Conservation (phyloP, 2,113 vertebrate genomes). For the Nycticryphes semicollaris region DNA sequence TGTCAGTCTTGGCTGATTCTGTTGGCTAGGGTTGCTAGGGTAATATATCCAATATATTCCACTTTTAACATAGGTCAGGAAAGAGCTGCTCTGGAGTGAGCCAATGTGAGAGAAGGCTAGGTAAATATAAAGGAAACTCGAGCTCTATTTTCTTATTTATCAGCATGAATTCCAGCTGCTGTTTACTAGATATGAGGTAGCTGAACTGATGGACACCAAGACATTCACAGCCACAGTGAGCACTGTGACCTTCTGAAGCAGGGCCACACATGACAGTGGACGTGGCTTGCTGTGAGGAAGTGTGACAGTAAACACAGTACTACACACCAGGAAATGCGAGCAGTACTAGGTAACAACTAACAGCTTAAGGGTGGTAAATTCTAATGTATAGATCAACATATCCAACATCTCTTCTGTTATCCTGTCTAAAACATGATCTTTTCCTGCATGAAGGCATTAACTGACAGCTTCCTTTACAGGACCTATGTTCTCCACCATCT, state of each 20-base stretch:
- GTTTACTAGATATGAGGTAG: background rate
- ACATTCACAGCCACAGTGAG: background rate
- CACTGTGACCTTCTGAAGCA: background rate
- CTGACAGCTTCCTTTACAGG: background rate
- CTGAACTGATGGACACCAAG: background rate
- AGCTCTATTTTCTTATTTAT: background rate
- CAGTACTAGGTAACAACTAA: background rate
- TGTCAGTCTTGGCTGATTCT: background rate
- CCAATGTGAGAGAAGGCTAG: background rate
- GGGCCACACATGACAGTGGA: accelerated
- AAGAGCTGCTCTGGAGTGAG: background rate
- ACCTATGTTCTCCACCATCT: background rate
- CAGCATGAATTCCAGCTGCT: background rate
- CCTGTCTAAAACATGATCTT: background rate
- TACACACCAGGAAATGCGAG: background rate
- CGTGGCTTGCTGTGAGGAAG: accelerated
- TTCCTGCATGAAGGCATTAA: background rate
- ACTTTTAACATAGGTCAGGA: background rate
- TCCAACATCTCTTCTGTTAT: background rate
- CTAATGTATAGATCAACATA: background rate
- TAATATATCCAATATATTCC: background rate
- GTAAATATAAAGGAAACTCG: background rate
- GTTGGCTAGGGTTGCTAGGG: background rate
- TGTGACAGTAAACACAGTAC: background rate
- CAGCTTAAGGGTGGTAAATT: background rate